Conservation (phyloP, 2,113 vertebrate genomes). For the Lophura nycthemera region DNA sequence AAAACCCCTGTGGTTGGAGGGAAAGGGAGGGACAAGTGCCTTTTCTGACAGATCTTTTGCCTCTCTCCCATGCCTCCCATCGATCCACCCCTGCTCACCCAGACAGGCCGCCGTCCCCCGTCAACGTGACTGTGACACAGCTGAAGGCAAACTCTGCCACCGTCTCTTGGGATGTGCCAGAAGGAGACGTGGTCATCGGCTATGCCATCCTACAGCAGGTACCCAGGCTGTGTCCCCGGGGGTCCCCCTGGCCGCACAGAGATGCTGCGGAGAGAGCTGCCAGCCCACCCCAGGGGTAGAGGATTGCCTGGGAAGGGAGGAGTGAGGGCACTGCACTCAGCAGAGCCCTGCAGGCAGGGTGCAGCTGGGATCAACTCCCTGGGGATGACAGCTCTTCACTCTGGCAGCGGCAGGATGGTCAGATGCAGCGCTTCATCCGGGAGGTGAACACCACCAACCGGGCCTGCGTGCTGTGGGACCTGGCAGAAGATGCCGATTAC, state of each 20-base stretch:
- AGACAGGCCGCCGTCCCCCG: slow-evolving; percentile 93
- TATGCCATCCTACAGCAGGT: slow-evolving; percentile 98
- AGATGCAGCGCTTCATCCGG: slow-evolving; percentile 94
- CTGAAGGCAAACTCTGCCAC: slow-evolving; percentile 95
- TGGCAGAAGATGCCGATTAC: slow-evolving; percentile 95
- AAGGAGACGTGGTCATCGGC: slow-evolving; percentile 95
- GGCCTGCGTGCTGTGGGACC: slow-evolving; percentile 95
- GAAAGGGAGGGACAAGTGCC: background rate
- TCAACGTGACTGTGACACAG: slow-evolving; percentile 95
- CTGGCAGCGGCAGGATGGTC: slow-evolving; percentile 91
- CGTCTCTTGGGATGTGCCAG: slow-evolving; percentile 96
- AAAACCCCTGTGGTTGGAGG: background rate
- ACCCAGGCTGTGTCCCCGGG: slow-evolving; percentile 17
- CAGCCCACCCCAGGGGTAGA: background rate
- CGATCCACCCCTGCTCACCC: background rate
- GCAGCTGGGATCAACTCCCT: background rate
- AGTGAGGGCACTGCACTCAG: background rate
- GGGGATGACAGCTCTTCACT: background rate
- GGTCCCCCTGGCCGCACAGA: background rate
- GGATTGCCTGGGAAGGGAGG: background rate
- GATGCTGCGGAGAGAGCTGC: background rate
- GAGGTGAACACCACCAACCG: slow-evolving; percentile 97
- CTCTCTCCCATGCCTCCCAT: slow-evolving; percentile 21
- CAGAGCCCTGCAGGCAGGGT: background rate
- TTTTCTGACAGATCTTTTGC: slow-evolving; percentile 22